A percentile compares a stretch with the other conserved stretches of the same genome.
Conservation (phyloP, 2,113 vertebrate species). For the Trochalopteron elliotii region DNA sequence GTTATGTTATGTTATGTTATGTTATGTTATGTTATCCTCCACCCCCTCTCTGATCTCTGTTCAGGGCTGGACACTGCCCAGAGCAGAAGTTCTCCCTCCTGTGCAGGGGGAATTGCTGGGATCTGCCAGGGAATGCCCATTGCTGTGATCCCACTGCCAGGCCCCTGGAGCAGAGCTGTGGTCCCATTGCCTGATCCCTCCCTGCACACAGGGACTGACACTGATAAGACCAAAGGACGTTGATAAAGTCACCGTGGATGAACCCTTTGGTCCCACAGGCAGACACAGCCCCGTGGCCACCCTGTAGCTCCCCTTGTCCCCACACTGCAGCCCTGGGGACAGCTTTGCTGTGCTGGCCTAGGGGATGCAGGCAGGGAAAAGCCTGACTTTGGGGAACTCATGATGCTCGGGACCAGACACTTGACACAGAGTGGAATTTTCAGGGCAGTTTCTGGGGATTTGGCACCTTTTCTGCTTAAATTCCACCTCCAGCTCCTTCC, state of each 20-base stretch:
- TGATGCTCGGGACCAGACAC: rapidly evolving
- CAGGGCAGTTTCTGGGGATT: not conserved
- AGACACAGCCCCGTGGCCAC: not conserved
- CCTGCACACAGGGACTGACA: not conserved
- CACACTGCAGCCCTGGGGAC: not conserved
- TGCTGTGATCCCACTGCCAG: not conserved
- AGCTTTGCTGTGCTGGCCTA: not conserved
- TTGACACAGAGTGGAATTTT: not conserved
- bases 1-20: too few species aligned
- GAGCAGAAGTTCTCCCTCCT: not conserved
- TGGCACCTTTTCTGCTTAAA: not conserved
- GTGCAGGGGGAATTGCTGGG: not conserved
- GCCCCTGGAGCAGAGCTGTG: not conserved
- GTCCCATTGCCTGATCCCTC: rapidly evolving
- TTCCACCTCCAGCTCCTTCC: not conserved
- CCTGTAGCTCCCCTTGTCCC: rapidly evolving
- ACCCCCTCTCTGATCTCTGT: too few species aligned
- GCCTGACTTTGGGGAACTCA: not conserved
- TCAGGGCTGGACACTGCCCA: not conserved
- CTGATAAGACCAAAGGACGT: not conserved
- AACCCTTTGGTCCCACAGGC: not conserved
- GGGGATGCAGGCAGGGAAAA: not conserved
- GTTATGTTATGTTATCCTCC: too few species aligned
- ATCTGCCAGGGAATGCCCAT: not conserved
- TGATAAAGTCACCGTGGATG: not conserved